Evolutionary conservation across 2,113 vertebrate species (phyloP).

Genomic region (Daubentonia madagascariensis): DNA sequence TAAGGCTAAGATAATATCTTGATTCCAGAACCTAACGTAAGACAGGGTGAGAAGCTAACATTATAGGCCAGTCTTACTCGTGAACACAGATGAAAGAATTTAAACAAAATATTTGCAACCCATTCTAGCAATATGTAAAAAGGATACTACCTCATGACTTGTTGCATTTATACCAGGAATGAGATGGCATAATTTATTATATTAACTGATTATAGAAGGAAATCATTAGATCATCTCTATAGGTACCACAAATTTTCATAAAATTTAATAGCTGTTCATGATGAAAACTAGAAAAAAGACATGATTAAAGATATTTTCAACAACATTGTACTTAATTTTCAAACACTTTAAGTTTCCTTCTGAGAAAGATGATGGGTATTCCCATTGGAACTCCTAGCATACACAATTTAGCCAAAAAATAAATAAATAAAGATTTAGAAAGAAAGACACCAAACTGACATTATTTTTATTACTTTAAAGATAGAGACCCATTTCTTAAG

Average conservation of each 20-base stretch:
- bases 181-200: neutral
- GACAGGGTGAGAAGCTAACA: neutral
- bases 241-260: neutral
- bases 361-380: neutral
- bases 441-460: neutral
- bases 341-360: neutral
- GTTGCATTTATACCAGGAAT: neutral
- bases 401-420: neutral
- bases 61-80: neutral
- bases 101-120: neutral
- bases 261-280: neutral
- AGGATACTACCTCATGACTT: neutral
- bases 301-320: neutral
- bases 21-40: neutral
- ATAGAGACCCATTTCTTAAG: neutral
- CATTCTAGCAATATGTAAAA: neutral
- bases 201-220: neutral
- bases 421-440: neutral
- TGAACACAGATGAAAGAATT: neutral
- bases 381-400: neutral
- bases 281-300: neutral
- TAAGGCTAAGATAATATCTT: neutral
- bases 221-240: neutral
- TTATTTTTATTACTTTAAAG: conserved; percentile 1
- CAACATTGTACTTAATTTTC: neutral